phyloP scores from a whole-genome alignment of 1,140 invertebrate species.

The Drosophila kepulauana region DNA sequence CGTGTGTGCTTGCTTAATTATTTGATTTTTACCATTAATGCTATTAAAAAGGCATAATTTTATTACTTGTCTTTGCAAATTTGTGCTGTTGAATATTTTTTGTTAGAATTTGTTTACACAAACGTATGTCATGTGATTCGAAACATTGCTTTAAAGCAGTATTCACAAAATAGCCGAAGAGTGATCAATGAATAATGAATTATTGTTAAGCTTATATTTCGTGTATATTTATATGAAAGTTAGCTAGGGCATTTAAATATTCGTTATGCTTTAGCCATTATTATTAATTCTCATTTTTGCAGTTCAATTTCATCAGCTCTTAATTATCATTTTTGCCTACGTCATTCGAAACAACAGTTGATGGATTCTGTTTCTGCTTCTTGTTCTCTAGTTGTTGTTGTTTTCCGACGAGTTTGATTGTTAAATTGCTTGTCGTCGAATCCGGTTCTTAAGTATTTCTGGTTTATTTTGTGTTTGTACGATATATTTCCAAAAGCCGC shows the following conservation, averaged over 20 bases:
- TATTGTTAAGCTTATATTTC: slow-evolving; percentile 16
- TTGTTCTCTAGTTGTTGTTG: slow-evolving; percentile 27
- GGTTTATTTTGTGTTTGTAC: slow-evolving; percentile 51
- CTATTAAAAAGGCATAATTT: no score
- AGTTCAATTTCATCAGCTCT: slow-evolving; percentile 78
- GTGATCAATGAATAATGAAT: neutral
- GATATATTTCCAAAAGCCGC: slow-evolving; percentile 35
- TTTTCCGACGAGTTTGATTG: slow-evolving; percentile 63
- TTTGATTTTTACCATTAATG: no score
- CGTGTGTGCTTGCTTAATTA: no score
- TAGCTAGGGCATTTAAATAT: slow-evolving; percentile 58
- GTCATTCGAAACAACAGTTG: slow-evolving; percentile 64
- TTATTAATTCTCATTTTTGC: slow-evolving; percentile 51
- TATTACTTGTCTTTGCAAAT: no score
- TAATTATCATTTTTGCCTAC: slow-evolving; percentile 77
- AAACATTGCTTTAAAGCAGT: slow-evolving; percentile 7
- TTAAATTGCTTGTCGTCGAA: slow-evolving; percentile 75
- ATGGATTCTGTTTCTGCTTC: slow-evolving; percentile 37
- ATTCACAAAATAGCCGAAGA: neutral
- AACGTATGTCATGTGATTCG: no score
- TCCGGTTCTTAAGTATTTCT: slow-evolving; percentile 75
- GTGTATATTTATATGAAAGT: slow-evolving; percentile 10
- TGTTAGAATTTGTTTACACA: no score
- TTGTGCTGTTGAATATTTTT: no score
- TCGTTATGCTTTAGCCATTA: slow-evolving; percentile 44